phyloP scores from a whole-genome alignment of 2,113 vertebrate species.

The Caloenas nicobarica region DNA sequence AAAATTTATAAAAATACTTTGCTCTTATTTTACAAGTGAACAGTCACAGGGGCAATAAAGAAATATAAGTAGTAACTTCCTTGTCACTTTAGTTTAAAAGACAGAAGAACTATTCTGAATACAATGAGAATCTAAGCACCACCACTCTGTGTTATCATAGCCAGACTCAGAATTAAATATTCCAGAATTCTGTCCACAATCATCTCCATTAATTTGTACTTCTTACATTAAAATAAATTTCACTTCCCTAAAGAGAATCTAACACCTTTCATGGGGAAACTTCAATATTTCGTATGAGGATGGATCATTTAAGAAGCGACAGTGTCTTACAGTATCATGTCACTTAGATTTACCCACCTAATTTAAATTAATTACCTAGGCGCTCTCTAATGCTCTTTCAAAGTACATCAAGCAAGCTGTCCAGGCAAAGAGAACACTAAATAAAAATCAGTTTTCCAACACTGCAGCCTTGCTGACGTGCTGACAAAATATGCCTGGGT shows the following conservation, averaged over 20 bases:
- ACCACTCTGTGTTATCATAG: not conserved
- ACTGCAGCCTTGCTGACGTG: not conserved
- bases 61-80: not conserved
- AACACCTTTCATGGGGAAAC: not conserved
- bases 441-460: not conserved
- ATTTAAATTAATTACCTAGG: not conserved
- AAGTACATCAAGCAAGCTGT: not conserved
- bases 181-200: not conserved
- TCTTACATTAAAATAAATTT: not conserved
- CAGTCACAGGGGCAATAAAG: not conserved
- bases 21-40: not conserved
- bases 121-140: not conserved
- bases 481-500: not conserved
- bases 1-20: not conserved
- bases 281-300: not conserved
- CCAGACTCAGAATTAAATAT: not conserved
- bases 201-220: not conserved
- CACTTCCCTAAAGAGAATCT: not conserved
- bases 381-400: not conserved
- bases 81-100: not conserved
- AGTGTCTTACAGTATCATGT: fast-evolving
- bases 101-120: not conserved
- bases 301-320: not conserved
- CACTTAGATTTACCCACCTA: not conserved
- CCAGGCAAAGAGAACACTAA: not conserved